Conservation (phyloP, 2,888 invertebrate genomes). For the Luffia ferchaultella region DNA sequence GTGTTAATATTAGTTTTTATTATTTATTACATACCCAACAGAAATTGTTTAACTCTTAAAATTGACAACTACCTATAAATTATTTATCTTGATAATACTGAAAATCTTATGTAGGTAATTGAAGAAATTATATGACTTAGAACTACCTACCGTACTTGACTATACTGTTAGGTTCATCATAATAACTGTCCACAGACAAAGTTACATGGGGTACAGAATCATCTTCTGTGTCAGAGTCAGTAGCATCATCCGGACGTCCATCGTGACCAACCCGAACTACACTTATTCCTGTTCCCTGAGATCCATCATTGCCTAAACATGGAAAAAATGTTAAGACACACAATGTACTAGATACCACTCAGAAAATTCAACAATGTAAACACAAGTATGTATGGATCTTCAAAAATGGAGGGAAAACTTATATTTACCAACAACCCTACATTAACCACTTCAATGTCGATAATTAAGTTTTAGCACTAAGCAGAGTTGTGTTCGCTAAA, state of each 20-base stretch:
- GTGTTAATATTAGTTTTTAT: background rate
- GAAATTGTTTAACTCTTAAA: no score
- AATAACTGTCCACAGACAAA: constrained; percentile 72
- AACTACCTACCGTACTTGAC: constrained; percentile 53
- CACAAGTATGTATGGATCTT: background rate
- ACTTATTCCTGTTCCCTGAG: constrained; percentile 69
- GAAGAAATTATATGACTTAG: no score
- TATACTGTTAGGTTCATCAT: constrained; percentile 62
- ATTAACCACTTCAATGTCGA: no score
- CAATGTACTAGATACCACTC: constrained; percentile 6
- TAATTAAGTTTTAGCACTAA: no score
- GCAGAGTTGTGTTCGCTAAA: no score
- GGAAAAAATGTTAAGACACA: no score
- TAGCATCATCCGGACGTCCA: constrained; percentile 61
- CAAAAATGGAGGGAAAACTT: background rate
- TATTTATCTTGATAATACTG: no score
- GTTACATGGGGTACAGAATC: constrained; percentile 71
- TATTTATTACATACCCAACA: no score
- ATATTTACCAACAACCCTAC: constrained; percentile 2
- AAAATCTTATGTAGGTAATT: no score
- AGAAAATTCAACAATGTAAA: constrained; percentile 1
- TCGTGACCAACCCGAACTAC: constrained; percentile 67
- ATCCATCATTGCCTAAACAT: constrained; percentile 49
- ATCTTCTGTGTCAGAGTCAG: constrained; percentile 64
- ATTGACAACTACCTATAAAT: no score